phyloP scores from a whole-genome alignment of 1,140 invertebrate species.

The Temnothorax nylanderi region DNA sequence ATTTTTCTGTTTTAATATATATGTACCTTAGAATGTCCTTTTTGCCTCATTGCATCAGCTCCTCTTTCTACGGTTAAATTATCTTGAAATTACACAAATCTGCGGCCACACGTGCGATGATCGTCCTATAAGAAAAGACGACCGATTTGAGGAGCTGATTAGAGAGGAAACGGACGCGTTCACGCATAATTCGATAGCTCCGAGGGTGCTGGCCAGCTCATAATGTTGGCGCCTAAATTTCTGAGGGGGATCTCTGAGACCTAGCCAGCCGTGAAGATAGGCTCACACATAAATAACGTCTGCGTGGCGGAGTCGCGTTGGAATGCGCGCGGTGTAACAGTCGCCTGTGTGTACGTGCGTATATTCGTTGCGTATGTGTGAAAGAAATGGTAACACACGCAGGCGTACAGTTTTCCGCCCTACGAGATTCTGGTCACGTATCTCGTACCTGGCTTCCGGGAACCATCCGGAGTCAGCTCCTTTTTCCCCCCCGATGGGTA shows the following conservation, averaged over 20 bases:
- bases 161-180: neutral
- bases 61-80: neutral
- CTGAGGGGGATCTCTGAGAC: constrained; percentile 11
- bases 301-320: constrained; percentile 17
- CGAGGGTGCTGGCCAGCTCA: constrained; percentile 28
- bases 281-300: constrained; percentile 53
- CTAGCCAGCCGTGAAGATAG: neutral
- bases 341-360: no score
- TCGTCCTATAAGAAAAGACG: neutral
- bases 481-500: neutral
- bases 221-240: constrained; percentile 68
- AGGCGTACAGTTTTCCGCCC: neutral
- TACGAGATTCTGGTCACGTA: constrained; percentile 46
- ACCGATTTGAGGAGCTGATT: neutral
- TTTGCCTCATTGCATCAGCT: neutral
- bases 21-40: neutral
- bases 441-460: constrained; percentile 23
- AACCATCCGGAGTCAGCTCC: constrained; percentile 44
- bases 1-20: neutral
- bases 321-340: constrained; percentile 8
- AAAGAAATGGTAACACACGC: neutral
- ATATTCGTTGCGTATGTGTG: neutral
- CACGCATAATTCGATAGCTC: constrained; percentile 51
- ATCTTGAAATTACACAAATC: neutral
- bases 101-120: neutral